Evolutionary conservation across 2,888 invertebrate genomes (phyloP).

Genomic region (Xestia sexstrigata): DNA sequence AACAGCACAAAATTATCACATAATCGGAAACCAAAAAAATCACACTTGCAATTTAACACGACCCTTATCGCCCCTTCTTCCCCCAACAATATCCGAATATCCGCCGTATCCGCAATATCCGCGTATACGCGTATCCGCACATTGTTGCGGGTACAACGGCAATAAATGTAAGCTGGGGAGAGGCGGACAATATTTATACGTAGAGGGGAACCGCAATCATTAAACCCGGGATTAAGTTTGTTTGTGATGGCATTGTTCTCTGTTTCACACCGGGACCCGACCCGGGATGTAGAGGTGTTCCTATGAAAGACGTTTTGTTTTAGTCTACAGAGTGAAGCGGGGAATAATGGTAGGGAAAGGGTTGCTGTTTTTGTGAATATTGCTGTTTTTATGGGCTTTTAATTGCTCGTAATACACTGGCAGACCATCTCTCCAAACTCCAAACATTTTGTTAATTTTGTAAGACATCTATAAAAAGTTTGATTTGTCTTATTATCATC

Average conservation of each 20-base stretch:
- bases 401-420: slow-evolving; percentile 6
- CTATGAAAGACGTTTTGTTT: slow-evolving; percentile 56
- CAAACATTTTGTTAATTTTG: neutral
- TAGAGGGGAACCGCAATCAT: slow-evolving; percentile 72
- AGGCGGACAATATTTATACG: slow-evolving; percentile 60
- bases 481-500: neutral
- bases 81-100: slow-evolving; percentile 69
- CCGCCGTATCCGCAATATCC: slow-evolving; percentile 58
- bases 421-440: neutral
- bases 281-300: slow-evolving; percentile 32
- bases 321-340: slow-evolving; percentile 18
- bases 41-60: slow-evolving; percentile 66
- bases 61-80: slow-evolving; percentile 65
- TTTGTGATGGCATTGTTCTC: slow-evolving; percentile 64
- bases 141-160: slow-evolving; percentile 69
- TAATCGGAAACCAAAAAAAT: slow-evolving; percentile 65
- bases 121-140: slow-evolving; percentile 60
- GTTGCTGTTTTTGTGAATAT: slow-evolving; percentile 31
- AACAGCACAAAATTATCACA: slow-evolving; percentile 48
- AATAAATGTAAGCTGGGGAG: slow-evolving; percentile 70
- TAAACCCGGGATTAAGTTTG: slow-evolving; percentile 76
- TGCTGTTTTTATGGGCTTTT: slow-evolving; percentile 25
- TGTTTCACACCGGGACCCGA: slow-evolving; percentile 48
- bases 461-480: neutral
- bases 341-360: slow-evolving; percentile 9